Evolutionary conservation across 2,797 vertebrate genomes (phyloP).

Genomic region (Molothrus aeneus): DNA sequence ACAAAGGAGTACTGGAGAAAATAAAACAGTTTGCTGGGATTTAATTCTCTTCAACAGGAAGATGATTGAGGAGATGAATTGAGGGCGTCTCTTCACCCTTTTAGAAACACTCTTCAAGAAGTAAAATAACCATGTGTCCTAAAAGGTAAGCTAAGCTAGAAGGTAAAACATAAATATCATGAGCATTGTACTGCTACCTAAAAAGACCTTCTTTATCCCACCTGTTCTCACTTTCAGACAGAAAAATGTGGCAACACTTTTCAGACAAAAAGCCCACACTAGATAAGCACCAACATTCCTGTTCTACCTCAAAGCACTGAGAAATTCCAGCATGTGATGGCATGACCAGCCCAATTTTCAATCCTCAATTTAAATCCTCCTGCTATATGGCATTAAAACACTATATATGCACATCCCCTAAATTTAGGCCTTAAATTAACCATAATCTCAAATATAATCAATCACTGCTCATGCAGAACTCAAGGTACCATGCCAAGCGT

Average conservation of each 20-base stretch:
- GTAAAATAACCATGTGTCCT: neutral
- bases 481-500: neutral
- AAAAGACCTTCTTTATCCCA: neutral
- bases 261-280: neutral
- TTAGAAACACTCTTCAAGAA: neutral
- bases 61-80: neutral
- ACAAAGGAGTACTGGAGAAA: neutral
- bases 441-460: neutral
- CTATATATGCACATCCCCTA: neutral
- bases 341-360: neutral
- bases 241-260: rapidly evolving
- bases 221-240: neutral
- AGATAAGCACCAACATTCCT: neutral
- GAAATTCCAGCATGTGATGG: neutral
- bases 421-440: neutral
- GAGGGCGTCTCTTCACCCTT: neutral
- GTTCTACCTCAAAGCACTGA: neutral
- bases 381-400: neutral
- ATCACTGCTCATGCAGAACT: neutral
- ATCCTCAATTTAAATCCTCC: neutral
- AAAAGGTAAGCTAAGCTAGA: neutral
- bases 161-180: neutral
- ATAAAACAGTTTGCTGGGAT: neutral
- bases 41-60: neutral
- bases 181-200: neutral